Base-by-base conservation (phyloP, 2,797 vertebrate species). In the Anabacerthia variegaticeps region DNA sequence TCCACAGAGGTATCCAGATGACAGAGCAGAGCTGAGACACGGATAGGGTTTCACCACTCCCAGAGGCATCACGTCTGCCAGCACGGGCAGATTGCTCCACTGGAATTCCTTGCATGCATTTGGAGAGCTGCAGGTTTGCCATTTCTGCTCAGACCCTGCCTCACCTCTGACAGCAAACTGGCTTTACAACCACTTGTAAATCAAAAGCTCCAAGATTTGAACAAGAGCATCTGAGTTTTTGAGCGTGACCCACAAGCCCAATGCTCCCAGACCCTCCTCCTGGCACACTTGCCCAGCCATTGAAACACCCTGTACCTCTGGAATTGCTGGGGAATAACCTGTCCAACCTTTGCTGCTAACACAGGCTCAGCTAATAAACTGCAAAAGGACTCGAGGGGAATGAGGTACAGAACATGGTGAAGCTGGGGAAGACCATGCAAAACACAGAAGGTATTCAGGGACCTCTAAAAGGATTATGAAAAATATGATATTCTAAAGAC, bases 401-500 rank as follows among this genome's bases (percentile, higher is more conserved):
- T 0, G 2, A 85, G 56, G 71, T 30, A 30, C 16, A 15, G 49
- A 88, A 65, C 65, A n/a, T 0, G 55, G 41, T 0, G 6, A 94
- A 87, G 63, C 3, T 46, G 86, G 74, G 79, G 74, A 77, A 84
- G 85, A 76, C 83, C 88, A 77, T 39, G 71, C 48, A 88, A 92
- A 96, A 92, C n/a, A 89, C 41, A 95, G 37, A 87, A 96, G 86
- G 87, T 73, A 86, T 92, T 95, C 58, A 82, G 95, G 37, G 90
- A 75, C 49, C 95, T 94, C 93, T 96, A 96, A 97, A 97, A 95
- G 93, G 97, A 97, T 97, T 97, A 97, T 58, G 93, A 93, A 96
- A 96, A 97, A 96, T 92, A 97, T 81, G 84, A 85, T 92, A 95
- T 96, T 92, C 90, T 80, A 32, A 92, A 95, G 97, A 93, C 97